Evolutionary conservation across 1,140 invertebrate genomes (phyloP), one percentile per base, ranked within the genome.

Genomic region (Micrasema minimum): DNA sequence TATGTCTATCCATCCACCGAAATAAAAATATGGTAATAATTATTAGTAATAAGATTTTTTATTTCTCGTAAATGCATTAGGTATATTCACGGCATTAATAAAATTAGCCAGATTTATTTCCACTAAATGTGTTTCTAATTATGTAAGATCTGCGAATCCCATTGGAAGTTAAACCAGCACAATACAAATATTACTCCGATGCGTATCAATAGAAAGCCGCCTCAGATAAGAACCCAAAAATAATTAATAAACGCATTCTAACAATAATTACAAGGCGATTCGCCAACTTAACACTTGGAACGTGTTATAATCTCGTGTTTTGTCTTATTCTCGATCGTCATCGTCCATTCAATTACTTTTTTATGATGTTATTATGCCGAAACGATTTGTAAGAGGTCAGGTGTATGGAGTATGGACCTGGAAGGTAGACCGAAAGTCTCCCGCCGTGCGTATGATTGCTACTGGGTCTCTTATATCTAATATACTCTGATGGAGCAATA

Each of bases 381-480:
- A 16, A 18, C 14, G 48, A 12, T 48, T 50, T 67, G 65, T 38
- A 18, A 16, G 46, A 61, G 59, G 68, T 74, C 72, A 74, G 72
- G 67, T 70, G 72, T 66, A 66, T 66, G 35, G 37, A 43, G 53
- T 66, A 59, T 31, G 53, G 48, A 20, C 22, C 50, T 43, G 64
- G 20, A 31, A 31, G 26, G 26, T 7, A 31, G 26, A 31, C 26
- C 51, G 62, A 41, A 31, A 31, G 65, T 38, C 62, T 37, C 72
- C 67, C 64, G 72, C 53, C 31, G 72, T 14, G 67, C 57, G 26
- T 37, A 23, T 74, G 72, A 74, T 74, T 74, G 72, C 72, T 74
- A 74, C 72, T 38, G 68, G 35, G 55, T 38, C 64, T 62, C 66
- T 14, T 4, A 2, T 2, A 31, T 41, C 55, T 59, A 16, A 38